Conservation (phyloP, 2,888 invertebrate genomes). For the Machimus atricapillus region DNA sequence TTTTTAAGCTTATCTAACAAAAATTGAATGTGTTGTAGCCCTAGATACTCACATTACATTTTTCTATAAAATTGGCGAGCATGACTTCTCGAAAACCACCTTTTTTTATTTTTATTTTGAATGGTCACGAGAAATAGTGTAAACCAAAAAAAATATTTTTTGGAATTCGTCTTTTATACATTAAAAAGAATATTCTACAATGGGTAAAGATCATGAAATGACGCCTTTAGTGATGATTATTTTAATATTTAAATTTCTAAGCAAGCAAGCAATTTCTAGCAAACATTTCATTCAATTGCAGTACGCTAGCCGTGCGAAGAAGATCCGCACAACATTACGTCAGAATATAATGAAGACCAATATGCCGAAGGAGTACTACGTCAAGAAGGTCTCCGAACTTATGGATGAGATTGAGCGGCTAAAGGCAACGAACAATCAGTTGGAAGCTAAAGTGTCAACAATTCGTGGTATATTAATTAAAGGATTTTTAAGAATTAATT, state of each 20-base stretch:
- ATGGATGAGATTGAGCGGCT: constrained; percentile 56
- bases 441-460: constrained; percentile 51
- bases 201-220: too few relatives aligned
- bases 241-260: too few relatives aligned
- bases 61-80: too few relatives aligned
- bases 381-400: constrained; percentile 58
- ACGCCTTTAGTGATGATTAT: too few relatives aligned
- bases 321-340: constrained; percentile 59
- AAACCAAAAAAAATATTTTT: too few relatives aligned
- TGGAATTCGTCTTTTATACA: too few relatives aligned
- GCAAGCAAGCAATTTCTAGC: too few relatives aligned
- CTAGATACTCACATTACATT: not conserved
- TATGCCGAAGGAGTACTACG: constrained; percentile 61
- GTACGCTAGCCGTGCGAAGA: constrained; percentile 62
- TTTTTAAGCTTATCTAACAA: not conserved
- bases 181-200: too few relatives aligned
- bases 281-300: constrained; percentile 37
- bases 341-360: constrained; percentile 59
- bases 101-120: too few relatives aligned
- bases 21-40: not conserved
- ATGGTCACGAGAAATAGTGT: too few relatives aligned
- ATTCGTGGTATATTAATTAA: constrained; percentile 45
- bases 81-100: too few relatives aligned
- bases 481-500: not conserved
- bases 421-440: constrained; percentile 51